Evolutionary conservation across 2,113 vertebrate species (phyloP).

Genomic region (Vombatus ursinus): DNA sequence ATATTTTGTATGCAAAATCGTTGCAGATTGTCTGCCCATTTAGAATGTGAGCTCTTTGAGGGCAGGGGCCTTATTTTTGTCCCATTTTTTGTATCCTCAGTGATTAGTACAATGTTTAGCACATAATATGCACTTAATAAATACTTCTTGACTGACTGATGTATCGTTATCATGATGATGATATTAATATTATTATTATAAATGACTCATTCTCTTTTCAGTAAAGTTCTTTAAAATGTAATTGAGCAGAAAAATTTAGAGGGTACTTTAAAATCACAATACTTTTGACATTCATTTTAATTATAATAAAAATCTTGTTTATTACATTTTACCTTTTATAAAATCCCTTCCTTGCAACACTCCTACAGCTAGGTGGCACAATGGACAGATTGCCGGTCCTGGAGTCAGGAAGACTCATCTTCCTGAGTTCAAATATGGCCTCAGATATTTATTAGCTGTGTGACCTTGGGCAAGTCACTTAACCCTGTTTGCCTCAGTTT

Average conservation of each 20-base stretch:
- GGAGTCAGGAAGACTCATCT: not conserved
- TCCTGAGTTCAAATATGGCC: not conserved
- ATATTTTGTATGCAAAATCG: not conserved
- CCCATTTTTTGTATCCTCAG: not conserved
- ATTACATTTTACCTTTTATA: constrained; percentile 16
- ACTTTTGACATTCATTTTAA: not conserved
- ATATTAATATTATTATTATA: not conserved
- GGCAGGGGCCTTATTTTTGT: not conserved
- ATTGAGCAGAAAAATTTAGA: constrained; percentile 26
- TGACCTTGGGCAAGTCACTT: not conserved
- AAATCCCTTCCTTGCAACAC: not conserved
- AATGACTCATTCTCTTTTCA: constrained; percentile 3
- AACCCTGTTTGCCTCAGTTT: not conserved
- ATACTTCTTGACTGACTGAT: not conserved
- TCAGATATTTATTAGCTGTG: not conserved
- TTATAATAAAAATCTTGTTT: not conserved
- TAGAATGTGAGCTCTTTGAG: not conserved
- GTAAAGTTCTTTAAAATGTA: constrained; percentile 35
- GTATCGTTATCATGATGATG: not conserved
- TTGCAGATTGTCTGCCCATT: not conserved
- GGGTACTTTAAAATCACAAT: not conserved
- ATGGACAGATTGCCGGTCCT: not conserved
- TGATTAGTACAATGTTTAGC: not conserved
- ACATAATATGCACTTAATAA: not conserved
- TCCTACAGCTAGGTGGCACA: not conserved